Evolutionary conservation across 2,113 vertebrate species (phyloP).

Genomic region (Brevimyrus niger): DNA sequence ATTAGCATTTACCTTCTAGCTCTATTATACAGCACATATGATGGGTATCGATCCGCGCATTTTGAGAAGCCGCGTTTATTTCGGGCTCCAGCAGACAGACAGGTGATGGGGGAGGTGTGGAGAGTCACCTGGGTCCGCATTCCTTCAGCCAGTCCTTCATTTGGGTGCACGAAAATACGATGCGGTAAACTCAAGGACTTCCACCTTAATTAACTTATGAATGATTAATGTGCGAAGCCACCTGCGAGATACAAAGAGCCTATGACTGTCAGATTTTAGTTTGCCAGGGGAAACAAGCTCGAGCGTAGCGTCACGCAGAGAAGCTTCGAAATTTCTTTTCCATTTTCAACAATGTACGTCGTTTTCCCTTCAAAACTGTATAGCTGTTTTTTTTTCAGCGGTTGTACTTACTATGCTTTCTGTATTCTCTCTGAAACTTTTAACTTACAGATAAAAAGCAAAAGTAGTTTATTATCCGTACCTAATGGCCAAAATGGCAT

Average conservation of each 20-base stretch:
- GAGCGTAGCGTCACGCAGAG: no score
- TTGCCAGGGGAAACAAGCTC: background rate
- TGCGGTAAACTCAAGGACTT: background rate
- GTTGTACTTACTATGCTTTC: background rate
- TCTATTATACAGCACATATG: background rate
- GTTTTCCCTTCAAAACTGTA: background rate
- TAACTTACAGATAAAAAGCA: background rate
- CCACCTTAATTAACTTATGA: background rate
- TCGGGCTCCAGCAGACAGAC: background rate
- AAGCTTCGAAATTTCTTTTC: background rate
- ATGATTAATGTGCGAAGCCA: background rate
- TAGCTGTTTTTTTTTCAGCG: background rate
- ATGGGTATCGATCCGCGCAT: conserved; percentile 9
- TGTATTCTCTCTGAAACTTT: background rate
- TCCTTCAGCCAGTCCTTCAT: background rate
- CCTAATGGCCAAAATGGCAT: background rate
- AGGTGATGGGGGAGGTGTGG: background rate
- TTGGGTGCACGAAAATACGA: background rate
- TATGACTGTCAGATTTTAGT: background rate
- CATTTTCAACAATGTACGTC: background rate
- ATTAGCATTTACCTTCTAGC: background rate
- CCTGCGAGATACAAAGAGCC: background rate
- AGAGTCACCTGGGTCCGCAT: background rate
- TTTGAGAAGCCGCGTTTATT: background rate
- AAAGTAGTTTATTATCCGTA: background rate